Base-by-base conservation (phyloP, 2,797 vertebrate species). In the Cephalopachus bancanus region DNA sequence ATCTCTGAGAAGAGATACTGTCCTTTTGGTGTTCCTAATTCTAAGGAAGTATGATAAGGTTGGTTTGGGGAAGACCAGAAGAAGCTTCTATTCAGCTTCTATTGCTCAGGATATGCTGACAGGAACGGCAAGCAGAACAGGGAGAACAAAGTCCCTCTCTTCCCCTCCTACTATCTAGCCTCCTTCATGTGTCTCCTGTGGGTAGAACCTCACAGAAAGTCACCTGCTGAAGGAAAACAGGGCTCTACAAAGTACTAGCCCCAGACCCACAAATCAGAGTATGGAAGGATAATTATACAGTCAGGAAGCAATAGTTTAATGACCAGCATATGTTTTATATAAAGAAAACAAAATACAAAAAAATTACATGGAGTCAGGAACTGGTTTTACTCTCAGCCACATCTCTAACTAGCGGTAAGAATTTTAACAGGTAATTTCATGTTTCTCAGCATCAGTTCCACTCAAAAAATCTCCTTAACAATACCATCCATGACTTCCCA, bases 361-460 rank as follows among this genome's bases (percentile, higher is more conserved):
- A 87, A 93, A 62, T 65, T n/a, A n/a, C 8, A 26, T 1, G 17
- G 17, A 30, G 24, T 88, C 62, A 86, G 55, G 11, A 86, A 86
- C 24, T 30, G 51, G 12, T 55, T 95, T 95, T 91, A 83, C 55
- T 89, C 26, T 94, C 69, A 80, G 72, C 10, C 30, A 72, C 55
- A 75, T 57, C 2, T 33, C 62, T 76, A 95, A 93, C 30, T 49
- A 57, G 67, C 7, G 81, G 2, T 90, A 92, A 92, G 87, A 89
- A 94, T 76, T 84, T 62, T 91, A 93, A 5, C 24, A 94, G 26
- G 22, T 78, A 88, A 95, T 95, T 87, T 90, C 28, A 94, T 84
- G 17, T 93, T 94, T 87, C 64, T 75, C 81, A 95, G 59, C 59
- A 92, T 93, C 62, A 88, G n/a, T 91, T 93, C 96, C 84, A 93